phyloP scores from a whole-genome alignment of 2,797 vertebrate genomes.

The Botia almorhae region DNA sequence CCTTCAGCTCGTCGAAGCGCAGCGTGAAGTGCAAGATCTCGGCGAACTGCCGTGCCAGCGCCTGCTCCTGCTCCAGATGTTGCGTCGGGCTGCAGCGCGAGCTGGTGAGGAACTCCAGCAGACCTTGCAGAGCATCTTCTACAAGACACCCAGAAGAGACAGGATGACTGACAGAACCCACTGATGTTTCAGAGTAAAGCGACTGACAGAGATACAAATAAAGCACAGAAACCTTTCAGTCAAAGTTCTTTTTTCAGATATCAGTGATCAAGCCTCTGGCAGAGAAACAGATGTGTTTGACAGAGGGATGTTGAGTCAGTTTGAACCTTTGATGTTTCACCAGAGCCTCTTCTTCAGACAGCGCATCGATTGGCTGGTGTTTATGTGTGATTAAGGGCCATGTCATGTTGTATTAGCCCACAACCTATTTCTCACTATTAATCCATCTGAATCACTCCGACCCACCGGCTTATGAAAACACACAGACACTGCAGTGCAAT shows the following conservation, averaged over 20 bases:
- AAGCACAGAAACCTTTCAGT: background rate
- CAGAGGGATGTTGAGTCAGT: conserved; percentile 27
- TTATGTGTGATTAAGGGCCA: conserved; percentile 53
- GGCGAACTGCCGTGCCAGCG: conserved; percentile 96
- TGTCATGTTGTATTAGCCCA: conserved; percentile 57
- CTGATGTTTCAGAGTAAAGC: background rate
- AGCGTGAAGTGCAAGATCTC: conserved; percentile 98
- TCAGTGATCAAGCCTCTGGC: conserved; percentile 38
- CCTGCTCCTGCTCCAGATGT: conserved; percentile 98
- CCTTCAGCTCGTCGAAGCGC: conserved; percentile 97
- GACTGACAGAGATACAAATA: background rate
- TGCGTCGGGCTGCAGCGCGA: conserved; percentile 88
- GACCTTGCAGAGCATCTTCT: conserved; percentile 88
- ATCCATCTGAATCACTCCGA: conserved; percentile 15
- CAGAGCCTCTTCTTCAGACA: conserved; percentile 40
- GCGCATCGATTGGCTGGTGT: conserved; percentile 42
- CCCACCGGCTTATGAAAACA: conserved; percentile 3
- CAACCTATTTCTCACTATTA: conserved; percentile 46
- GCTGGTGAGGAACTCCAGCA: conserved; percentile 88
- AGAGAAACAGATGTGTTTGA: conserved; percentile 46
- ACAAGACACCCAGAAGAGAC: conserved; percentile 22
- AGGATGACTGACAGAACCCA: background rate
- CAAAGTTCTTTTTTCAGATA: background rate
- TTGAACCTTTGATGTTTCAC: conserved; percentile 26
- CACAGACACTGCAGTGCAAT: background rate